These are phyloP conservation scores for Prietella phreatophila DNA, from an alignment of 2,113 vertebrate genomes.

Conservation along the genomic window DNA sequence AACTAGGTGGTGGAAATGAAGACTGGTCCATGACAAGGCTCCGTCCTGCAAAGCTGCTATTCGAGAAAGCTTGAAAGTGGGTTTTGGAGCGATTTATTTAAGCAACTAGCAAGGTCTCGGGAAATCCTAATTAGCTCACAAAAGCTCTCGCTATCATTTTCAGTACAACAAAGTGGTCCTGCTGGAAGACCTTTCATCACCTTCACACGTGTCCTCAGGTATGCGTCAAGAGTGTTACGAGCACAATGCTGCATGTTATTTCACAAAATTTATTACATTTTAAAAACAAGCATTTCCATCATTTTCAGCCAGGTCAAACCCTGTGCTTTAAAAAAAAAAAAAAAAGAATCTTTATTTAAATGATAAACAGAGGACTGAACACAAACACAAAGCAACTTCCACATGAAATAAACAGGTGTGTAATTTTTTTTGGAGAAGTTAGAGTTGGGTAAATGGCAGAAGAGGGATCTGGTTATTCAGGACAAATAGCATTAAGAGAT, in stretches of 20 bases:
- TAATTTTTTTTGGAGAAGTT: constrained; percentile 9
- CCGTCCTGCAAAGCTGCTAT: too few relatives aligned
- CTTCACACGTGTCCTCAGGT: neutral
- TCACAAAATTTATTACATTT: constrained; percentile 23
- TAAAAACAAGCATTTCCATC: neutral
- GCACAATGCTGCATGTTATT: neutral
- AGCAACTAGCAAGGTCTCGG: neutral
- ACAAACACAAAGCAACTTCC: neutral
- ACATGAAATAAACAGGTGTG: constrained; percentile 2
- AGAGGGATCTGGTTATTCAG: constrained; percentile 25
- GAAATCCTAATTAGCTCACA: neutral
- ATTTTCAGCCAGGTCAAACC: neutral
- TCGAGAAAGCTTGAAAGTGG: neutral
- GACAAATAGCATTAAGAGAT: constrained; percentile 71
- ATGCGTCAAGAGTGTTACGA: too few relatives aligned
- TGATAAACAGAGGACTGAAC: neutral
- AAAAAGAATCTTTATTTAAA: neutral
- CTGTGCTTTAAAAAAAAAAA: neutral
- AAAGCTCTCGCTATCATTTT: neutral
- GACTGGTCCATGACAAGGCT: too few relatives aligned
- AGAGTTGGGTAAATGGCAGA: constrained; percentile 33
- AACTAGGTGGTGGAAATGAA: too few relatives aligned
- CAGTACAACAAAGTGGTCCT: neutral
- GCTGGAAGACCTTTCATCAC: neutral
- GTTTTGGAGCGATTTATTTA: neutral